Conservation (phyloP, 2,888 invertebrate species). For the Pristionchus maxplancki region DNA sequence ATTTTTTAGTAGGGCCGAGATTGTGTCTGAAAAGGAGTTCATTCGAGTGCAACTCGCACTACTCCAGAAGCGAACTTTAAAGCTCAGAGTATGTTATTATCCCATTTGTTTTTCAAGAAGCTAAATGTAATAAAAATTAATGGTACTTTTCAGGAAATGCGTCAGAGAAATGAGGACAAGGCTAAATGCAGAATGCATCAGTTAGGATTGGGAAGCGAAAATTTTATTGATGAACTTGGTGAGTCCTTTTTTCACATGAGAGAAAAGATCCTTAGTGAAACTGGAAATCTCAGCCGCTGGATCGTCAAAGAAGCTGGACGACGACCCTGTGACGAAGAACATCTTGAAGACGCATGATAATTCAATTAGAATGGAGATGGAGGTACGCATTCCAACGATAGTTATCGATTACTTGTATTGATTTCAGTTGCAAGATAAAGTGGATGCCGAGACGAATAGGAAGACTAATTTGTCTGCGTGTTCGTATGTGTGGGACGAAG, state of each 20-base stretch:
- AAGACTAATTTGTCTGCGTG: background rate
- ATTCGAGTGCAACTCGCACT: background rate
- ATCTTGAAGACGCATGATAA: background rate
- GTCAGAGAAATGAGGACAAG: background rate
- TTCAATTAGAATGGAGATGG: background rate
- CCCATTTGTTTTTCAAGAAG: background rate
- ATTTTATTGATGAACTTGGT: background rate
- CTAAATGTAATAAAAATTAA: no score
- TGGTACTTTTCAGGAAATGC: background rate
- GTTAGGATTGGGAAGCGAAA: background rate
- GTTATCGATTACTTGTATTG: background rate
- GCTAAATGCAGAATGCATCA: background rate
- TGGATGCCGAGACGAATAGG: background rate
- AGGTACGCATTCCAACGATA: background rate
- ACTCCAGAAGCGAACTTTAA: background rate
- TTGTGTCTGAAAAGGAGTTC: background rate
- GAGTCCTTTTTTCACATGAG: background rate
- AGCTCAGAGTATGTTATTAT: background rate
- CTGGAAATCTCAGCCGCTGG: background rate
- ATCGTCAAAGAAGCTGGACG: background rate
- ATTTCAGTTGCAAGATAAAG: background rate
- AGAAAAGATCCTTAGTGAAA: background rate
- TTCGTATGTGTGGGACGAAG: background rate
- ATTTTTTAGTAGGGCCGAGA: background rate
- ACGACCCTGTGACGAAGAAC: background rate